Percentiles rank a stretch among this genome's conserved stretches.
Conservation (phyloP, 2,113 vertebrate species). For the Deroptyus accipitrinus region DNA sequence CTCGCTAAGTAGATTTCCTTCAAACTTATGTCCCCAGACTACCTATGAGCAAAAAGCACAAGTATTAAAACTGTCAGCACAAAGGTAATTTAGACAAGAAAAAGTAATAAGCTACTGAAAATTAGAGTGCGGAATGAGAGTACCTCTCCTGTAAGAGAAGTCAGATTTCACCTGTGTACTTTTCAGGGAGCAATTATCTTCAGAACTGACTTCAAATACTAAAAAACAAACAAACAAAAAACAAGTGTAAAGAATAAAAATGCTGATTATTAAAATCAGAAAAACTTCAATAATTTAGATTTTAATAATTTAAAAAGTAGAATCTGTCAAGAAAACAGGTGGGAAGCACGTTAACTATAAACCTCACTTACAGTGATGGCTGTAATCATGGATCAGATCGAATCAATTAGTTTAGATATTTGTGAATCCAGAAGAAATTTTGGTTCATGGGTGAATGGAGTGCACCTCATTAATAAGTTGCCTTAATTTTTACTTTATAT, state of each 20-base stretch:
- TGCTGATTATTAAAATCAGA: background rate
- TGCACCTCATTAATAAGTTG: background rate
- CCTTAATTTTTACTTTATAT: background rate
- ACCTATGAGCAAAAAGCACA: background rate
- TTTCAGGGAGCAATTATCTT: background rate
- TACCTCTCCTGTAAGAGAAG: background rate
- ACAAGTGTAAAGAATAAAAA: background rate
- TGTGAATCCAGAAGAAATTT: slow-evolving; percentile 14
- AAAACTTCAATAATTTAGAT: background rate
- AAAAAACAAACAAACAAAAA: background rate
- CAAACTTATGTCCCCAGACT: background rate
- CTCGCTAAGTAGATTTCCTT: background rate
- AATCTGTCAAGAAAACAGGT: background rate
- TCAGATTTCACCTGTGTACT: background rate
- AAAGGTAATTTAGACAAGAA: background rate
- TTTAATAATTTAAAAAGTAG: background rate
- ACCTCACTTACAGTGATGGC: background rate
- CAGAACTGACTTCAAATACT: background rate
- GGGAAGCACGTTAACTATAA: background rate
- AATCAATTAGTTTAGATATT: slow-evolving; percentile 11
- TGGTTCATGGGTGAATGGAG: background rate
- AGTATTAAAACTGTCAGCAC: background rate
- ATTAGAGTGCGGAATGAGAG: background rate
- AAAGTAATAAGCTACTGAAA: slow-evolving; percentile 1
- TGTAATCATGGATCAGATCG: background rate